Evolutionary conservation across 2,888 invertebrate genomes (phyloP).

Genomic region (Ornithoptera priamus): DNA sequence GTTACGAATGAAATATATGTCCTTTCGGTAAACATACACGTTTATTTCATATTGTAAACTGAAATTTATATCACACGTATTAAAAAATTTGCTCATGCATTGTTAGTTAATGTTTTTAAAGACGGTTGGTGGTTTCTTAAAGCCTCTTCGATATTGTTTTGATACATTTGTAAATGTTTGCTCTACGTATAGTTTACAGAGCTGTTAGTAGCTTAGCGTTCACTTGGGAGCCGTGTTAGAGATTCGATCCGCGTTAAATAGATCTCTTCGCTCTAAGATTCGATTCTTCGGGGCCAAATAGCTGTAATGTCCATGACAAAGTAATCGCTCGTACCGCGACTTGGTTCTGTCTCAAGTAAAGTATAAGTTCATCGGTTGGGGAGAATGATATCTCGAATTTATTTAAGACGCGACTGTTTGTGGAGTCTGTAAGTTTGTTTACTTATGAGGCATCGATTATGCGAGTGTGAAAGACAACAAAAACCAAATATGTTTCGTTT

Average conservation of each 20-base stretch:
- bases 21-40: conserved; percentile 6
- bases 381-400: conserved; percentile 23
- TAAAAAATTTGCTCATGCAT: conserved; percentile 22
- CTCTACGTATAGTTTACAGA: conserved; percentile 19
- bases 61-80: conserved; percentile 10
- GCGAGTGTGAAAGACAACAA: conserved; percentile 14
- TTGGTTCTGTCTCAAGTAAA: conserved; percentile 18
- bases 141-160: conserved; percentile 11
- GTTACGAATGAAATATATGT: conserved; percentile 25
- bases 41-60: conserved; percentile 5
- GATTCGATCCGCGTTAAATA: conserved; percentile 43
- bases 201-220: conserved; percentile 53
- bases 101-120: conserved; percentile 5
- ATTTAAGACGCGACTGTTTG: conserved; percentile 21
- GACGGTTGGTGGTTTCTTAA: background rate
- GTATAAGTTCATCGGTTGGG: conserved; percentile 31
- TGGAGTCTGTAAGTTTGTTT: conserved; percentile 24
- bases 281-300: conserved; percentile 77
- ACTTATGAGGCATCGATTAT: conserved; percentile 29
- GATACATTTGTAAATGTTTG: conserved; percentile 7
- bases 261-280: conserved; percentile 64
- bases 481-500: conserved; percentile 28
- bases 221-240: conserved; percentile 42
- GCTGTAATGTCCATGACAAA: conserved; percentile 73
- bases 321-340: conserved; percentile 48